Evolutionary conservation across 2,797 vertebrate genomes (phyloP).

Genomic region (Falco cherrug): DNA sequence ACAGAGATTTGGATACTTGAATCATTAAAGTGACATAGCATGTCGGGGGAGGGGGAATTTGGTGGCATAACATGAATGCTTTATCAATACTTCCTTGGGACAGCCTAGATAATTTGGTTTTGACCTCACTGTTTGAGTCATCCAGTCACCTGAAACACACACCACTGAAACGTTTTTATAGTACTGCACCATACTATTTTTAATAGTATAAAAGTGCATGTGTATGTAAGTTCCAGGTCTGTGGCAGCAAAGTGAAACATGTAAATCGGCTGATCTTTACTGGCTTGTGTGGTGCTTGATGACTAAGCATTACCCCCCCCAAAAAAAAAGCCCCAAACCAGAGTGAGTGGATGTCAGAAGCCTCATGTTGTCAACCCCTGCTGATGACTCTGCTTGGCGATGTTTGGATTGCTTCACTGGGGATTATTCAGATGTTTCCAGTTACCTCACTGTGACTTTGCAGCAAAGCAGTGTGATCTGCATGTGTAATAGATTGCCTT

Average conservation of each 20-base stretch:
- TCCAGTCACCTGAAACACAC: background rate
- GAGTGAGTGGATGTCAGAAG: background rate
- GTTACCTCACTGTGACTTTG: background rate
- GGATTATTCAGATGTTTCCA: slow-evolving; percentile 30
- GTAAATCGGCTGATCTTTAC: background rate
- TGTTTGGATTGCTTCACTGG: slow-evolving; percentile 51
- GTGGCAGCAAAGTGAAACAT: background rate
- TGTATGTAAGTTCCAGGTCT: background rate
- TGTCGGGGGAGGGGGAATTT: background rate
- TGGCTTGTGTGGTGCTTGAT: slow-evolving; percentile 33
- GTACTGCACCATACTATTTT: background rate
- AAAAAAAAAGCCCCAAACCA: background rate
- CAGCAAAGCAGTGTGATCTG: background rate
- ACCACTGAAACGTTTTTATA: background rate
- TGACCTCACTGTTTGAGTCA: background rate
- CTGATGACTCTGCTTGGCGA: slow-evolving; percentile 8
- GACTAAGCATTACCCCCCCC: background rate
- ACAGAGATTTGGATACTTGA: background rate
- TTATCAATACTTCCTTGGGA: background rate
- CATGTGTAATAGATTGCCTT: background rate
- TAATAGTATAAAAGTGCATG: background rate
- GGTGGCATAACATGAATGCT: background rate
- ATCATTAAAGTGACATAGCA: background rate
- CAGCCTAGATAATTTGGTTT: background rate
- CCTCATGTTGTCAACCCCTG: slow-evolving; percentile 11